Evolutionary conservation across 2,797 vertebrate genomes (phyloP), one percentile per base, ranked within the genome.

Genomic region (Poeciliopsis gracilis): DNA sequence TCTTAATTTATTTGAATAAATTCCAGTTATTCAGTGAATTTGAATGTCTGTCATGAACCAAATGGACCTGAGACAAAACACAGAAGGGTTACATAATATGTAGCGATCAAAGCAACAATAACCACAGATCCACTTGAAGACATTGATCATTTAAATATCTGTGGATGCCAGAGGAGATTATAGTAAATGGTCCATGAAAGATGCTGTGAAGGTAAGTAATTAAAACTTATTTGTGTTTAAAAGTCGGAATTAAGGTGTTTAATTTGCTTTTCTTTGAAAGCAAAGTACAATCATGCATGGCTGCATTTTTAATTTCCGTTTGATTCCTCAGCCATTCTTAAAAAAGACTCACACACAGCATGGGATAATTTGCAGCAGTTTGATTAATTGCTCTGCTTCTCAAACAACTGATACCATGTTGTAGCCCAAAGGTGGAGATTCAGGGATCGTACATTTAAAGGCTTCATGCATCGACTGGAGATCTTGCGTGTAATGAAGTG

Each of bases 401-500:
- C 72, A 77, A 86, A 84, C 73, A 18, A 78, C 71, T 41, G 80
- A 77, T 73, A 75, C 59, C 72, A 59, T 75, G 82, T 80, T 86
- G 30, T 77, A 71, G 84, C 82, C 78, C 72, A 86, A 83, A 90
- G 85, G 85, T 77, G 61, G 43, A 86, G 85, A 92, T 89, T 81
- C 84, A 80, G 76, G 82, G 78, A 91, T 94, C 91, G 87, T 82
- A 90, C 86, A 81, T 94, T 92, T 91, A 89, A 94, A 93, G 90
- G 90, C 86, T 85, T 92, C 89, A 87, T 72, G 82, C 84, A 81
- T 88, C 88, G 87, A 85, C 82, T 30, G 83, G 86, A 93, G 92
- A 90, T 82, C 83, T 84, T 89, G 87, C 91, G 90, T 91, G 87
- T 92, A 93, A 93, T 92, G 92, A 94, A 94, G 86, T 83, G 82